Conservation (phyloP, 2,797 vertebrate species). For the Epinephelus coioides region DNA sequence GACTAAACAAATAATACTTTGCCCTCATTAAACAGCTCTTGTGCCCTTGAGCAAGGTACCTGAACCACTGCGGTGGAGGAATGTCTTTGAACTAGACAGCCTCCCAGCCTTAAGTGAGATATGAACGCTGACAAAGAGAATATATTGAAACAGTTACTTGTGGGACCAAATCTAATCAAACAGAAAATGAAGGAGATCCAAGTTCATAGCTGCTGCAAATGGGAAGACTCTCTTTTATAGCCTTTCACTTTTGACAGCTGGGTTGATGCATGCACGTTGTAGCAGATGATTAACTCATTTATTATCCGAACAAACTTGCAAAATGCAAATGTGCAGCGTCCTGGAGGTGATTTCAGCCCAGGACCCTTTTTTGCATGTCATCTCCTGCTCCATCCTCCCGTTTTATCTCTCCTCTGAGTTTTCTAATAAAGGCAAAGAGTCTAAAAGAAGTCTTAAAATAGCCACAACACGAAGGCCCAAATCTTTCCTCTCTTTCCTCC, state of each 20-base stretch:
- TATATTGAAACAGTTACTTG: background rate
- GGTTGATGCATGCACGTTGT: background rate
- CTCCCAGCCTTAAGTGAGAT: background rate
- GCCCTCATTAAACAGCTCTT: conserved; percentile 25
- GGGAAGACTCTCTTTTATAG: background rate
- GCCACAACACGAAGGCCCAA: background rate
- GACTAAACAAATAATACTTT: conserved; percentile 19
- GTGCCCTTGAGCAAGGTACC: conserved; percentile 29
- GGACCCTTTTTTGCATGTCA: background rate
- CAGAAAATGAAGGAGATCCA: conserved; percentile 12
- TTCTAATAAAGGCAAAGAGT: conserved; percentile 6
- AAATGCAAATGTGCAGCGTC: background rate
- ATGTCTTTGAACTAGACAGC: background rate
- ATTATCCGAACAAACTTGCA: background rate
- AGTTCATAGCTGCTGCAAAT: conserved; percentile 8
- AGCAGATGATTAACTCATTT: conserved; percentile 15
- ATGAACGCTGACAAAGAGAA: background rate
- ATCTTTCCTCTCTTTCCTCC: conserved; percentile 25
- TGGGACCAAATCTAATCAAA: conserved; percentile 21
- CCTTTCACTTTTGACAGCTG: conserved; percentile 9
- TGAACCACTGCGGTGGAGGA: conserved; percentile 2
- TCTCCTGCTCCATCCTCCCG: conserved; percentile 3
- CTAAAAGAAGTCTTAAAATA: conserved; percentile 18
- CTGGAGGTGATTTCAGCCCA: background rate
- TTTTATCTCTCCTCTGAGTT: background rate